phyloP scores from a whole-genome alignment of 2,113 vertebrate genomes.

The Cathartes aura region DNA sequence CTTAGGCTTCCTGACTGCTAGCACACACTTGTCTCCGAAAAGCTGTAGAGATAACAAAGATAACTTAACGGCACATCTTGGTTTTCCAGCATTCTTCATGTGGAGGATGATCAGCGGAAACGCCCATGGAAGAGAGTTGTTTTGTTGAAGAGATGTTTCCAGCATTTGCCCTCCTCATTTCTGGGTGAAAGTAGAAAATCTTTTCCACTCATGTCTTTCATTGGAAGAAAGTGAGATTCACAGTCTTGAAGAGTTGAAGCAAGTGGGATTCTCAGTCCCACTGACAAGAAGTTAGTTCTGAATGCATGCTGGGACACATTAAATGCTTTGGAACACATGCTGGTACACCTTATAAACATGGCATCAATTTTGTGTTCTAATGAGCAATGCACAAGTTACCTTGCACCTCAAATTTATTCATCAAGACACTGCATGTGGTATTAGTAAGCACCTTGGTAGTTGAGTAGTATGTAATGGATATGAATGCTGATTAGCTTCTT shows the following conservation, averaged over 20 bases:
- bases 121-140: accelerated
- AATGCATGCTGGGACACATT: accelerated
- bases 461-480: neutral
- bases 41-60: neutral
- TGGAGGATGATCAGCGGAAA: neutral
- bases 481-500: neutral
- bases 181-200: neutral
- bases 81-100: neutral
- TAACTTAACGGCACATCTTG: neutral
- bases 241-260: neutral
- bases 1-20: neutral
- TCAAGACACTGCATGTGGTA: neutral
- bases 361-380: neutral
- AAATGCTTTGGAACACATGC: neutral
- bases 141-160: neutral
- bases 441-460: neutral
- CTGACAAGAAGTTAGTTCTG: neutral
- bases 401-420: too few species aligned
- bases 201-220: neutral
- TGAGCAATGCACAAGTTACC: neutral
- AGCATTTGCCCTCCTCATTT: neutral
- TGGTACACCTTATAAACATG: neutral
- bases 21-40: neutral
- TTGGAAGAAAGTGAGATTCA: neutral
- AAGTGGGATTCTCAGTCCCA: neutral